A percentile compares a stretch with the other conserved stretches of the same genome.
phyloP scores from a whole-genome alignment of 2,113 vertebrate species.

The Fregata magnificens region DNA sequence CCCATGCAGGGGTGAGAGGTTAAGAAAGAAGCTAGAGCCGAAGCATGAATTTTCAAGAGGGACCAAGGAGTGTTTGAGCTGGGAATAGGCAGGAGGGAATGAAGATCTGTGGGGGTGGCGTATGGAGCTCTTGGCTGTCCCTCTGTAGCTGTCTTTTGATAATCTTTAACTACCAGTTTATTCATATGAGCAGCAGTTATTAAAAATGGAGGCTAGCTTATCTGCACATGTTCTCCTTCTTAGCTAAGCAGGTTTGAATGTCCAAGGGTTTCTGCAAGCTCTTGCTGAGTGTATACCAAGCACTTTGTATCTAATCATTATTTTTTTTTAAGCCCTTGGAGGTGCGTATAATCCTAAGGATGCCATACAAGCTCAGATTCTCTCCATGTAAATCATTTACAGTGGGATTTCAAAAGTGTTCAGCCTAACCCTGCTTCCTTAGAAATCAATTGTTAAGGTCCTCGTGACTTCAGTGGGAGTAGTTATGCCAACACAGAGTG shows the following conservation, averaged over 20 bases:
- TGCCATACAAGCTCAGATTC: not conserved
- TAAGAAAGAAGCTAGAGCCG: not conserved
- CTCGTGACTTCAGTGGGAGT: conserved; percentile 21
- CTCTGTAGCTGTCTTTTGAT: not conserved
- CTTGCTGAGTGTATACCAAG: not conserved
- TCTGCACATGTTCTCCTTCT: not conserved
- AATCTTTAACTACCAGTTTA: not conserved
- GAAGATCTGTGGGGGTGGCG: not conserved
- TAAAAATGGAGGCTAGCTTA: not conserved
- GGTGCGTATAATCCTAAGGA: not conserved
- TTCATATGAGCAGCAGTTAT: not conserved
- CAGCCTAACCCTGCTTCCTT: conserved; percentile 1
- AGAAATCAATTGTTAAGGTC: conserved; percentile 44
- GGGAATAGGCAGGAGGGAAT: not conserved
- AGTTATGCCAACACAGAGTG: not conserved
- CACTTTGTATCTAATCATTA: not conserved
- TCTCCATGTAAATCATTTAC: conserved; percentile 1
- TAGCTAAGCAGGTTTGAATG: not conserved
- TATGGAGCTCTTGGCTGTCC: not conserved
- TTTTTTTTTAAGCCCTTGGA: conserved; percentile 17
- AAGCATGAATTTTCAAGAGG: not conserved
- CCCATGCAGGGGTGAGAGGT: not conserved
- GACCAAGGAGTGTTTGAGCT: not conserved
- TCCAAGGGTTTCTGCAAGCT: not conserved
- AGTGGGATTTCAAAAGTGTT: conserved; percentile 21